Base-by-base conservation (phyloP, 2,888 invertebrate genomes). In the Nematopogon swammerdamellus region DNA sequence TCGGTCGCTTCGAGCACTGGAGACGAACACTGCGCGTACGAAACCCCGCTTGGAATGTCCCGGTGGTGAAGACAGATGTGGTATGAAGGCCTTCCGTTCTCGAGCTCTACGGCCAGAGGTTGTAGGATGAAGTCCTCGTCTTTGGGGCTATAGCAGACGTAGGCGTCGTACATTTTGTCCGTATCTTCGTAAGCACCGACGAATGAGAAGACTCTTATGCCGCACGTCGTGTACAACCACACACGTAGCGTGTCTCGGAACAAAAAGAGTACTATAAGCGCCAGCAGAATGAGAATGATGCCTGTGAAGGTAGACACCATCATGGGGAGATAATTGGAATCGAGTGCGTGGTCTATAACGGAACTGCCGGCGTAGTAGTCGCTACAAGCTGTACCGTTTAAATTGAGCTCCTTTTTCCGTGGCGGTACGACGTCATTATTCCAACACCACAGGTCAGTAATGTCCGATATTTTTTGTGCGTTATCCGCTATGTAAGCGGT, bases 91-190 rank as follows among this genome's bases (percentile, higher is more conserved):
- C 85, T 84, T 19, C 90, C 91, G 60, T 88, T 90, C 70, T 95
- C 95, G 60, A 95, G 74, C 64, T 92, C 91, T 49, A 88, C 88
- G 42, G 91, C 91, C 57, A 95, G 82, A 47, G 90, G 89, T 61
- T 92, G 90, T 53, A 92, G 84, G 3, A 95, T 92, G 65, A 93
- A 93, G 65, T 91, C 89, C 64, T 94, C 93, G 70, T 95, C 95
- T 73, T 92, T 92, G 44, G 91, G 91, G 59, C 93, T 92, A 73
- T 96, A 97, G 62, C 94, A 88, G 14, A 97, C 89, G 67, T 95
- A 96, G 46, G 92, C 95, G 67, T 97, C 96, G 72, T 93, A 95
- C 25, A 92, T 80, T 61, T 92, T 92, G 61, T 93, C 92, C 53
- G 87, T 85, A 60, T 92, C 92, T 66, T 91, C 92, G 64, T 83